Evolutionary conservation across 2,113 vertebrate genomes (phyloP).

Genomic region (Hylia prasina): DNA sequence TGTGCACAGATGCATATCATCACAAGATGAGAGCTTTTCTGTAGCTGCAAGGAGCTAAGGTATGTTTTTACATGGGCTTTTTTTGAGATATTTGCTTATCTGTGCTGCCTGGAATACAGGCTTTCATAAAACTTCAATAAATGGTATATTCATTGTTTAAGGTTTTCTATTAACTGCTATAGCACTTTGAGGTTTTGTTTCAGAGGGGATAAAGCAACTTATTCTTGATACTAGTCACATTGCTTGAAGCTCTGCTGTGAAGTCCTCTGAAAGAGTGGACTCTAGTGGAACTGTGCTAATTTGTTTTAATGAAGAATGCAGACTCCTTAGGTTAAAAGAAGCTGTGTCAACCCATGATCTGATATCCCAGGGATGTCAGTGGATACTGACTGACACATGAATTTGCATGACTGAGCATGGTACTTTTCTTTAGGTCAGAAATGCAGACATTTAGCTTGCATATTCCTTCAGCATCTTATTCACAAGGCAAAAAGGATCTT

Average conservation of each 20-base stretch:
- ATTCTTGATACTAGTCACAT: background rate
- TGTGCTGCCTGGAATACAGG: background rate
- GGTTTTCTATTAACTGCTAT: background rate
- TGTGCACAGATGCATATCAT: fast-evolving
- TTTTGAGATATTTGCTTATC: background rate
- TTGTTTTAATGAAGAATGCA: background rate
- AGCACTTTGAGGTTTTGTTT: background rate
- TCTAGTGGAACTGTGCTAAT: background rate
- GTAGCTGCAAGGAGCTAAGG: background rate
- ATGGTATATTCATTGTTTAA: background rate
- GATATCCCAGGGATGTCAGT: background rate
- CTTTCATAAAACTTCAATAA: background rate
- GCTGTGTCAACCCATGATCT: background rate
- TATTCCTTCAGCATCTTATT: background rate
- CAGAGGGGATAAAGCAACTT: background rate
- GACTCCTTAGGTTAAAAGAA: background rate
- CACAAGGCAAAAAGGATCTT: background rate
- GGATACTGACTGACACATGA: background rate
- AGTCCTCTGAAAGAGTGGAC: background rate
- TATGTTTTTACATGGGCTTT: background rate
- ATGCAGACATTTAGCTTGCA: background rate
- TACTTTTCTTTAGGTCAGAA: background rate
- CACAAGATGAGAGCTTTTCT: background rate
- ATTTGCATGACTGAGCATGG: background rate
- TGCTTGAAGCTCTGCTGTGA: background rate